These are phyloP conservation scores for Silurus aristotelis DNA, from an alignment of 2,797 vertebrate genomes.

Conservation along the genomic window DNA sequence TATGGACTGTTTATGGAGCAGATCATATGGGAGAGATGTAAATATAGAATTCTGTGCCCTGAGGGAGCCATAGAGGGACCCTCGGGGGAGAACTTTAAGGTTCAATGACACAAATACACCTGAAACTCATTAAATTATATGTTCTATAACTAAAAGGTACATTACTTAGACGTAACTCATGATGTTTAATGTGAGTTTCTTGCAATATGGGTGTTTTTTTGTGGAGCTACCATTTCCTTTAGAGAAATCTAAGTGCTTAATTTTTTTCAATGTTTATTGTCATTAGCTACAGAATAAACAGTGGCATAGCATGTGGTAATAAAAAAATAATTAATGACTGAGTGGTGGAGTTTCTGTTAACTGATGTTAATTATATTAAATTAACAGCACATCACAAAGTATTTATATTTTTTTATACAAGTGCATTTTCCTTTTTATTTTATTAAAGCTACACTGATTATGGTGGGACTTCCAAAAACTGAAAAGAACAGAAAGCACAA, in stretches of 20 bases:
- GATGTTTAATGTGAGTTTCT: conserved; percentile 8
- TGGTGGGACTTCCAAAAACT: neutral
- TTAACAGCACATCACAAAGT: neutral
- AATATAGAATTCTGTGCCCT: conserved; percentile 39
- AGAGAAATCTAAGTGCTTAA: neutral
- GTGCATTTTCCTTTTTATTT: neutral
- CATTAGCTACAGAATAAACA: neutral
- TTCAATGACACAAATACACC: neutral
- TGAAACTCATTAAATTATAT: conserved; percentile 13
- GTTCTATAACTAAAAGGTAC: neutral
- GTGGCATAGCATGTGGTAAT: too few species aligned
- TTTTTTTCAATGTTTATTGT: neutral
- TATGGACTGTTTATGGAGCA: conserved; percentile 41
- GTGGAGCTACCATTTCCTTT: too few species aligned
- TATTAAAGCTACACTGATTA: neutral
- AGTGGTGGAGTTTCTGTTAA: neutral
- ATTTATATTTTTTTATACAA: neutral
- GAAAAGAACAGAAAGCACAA: neutral
- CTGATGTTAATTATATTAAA: neutral
- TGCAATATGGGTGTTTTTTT: neutral
- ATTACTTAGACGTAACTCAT: conserved; percentile 6
- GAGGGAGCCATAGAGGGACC: conserved; percentile 22
- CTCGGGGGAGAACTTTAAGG: neutral
- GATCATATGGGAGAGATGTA: conserved; percentile 43
- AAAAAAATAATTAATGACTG: neutral